Base-by-base conservation (phyloP, 2,888 invertebrate genomes). In the Ochropleura leucogaster region DNA sequence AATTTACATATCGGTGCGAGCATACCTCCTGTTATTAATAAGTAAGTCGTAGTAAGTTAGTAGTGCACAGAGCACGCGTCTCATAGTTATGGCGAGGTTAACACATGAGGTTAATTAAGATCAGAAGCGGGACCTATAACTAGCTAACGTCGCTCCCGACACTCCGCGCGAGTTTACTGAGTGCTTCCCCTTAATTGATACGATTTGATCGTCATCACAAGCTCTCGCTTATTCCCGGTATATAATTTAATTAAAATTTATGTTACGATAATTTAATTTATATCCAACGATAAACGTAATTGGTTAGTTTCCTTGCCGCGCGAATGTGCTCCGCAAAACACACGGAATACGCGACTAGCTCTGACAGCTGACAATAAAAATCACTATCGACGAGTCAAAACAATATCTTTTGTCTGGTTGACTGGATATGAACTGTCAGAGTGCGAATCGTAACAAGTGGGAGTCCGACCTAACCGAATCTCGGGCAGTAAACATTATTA, bases 71-170 rank as follows among this genome's bases (percentile, higher is more conserved):
- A 90, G 90, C 90, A 89, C 91, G 91, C 92, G 92, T 89, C 92
- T 91, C 93, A 91, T 92, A 93, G 93, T 93, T 92, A 93, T 92
- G 91, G 94, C 92, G 93, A 92, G 94, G 93, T 95, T 94, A 94
- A 95, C 95, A 94, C 94, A 94, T 94, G 94, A 94, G 95, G 95
- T 96, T 96, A 95, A 96, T 96, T 95, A 95, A 95, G 95, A 95
- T 95, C 94, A 92, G 93, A 92, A 90, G 92, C 93, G 93, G 88
- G 91, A 93, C 92, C 94, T 93, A 92, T 94, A 94, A 95, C 95
- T 93, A 94, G 93, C 91, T 93, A 93, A 92, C 90, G 86, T 84
- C 89, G 90, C 91, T 88, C 85, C 91, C 92, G 90, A 92, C 93
- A 92, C 93, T 91, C 91, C 85, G 83, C 86, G 84, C 85, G 90